Percentiles rank a stretch among this genome's conserved stretches.
Conservation (phyloP, 2,113 vertebrate species). For the Phalacrocorax pelagicus region DNA sequence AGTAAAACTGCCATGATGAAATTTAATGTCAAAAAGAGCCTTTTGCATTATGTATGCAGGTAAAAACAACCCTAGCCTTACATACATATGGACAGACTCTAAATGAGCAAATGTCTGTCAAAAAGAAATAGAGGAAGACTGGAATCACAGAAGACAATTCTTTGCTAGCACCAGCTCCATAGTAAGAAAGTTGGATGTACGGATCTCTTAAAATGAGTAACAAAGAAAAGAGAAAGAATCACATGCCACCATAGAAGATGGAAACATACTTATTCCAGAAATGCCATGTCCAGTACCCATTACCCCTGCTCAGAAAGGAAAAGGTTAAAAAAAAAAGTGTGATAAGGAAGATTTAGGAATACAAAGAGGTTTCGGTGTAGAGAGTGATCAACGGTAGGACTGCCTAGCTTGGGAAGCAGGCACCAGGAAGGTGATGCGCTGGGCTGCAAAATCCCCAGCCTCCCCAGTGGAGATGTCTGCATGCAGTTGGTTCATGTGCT, state of each 20-base stretch:
- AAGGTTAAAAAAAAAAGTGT: neutral
- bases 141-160: neutral
- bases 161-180: neutral
- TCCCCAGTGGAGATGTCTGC: neutral
- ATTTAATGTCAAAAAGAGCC: neutral
- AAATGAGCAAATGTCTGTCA: neutral
- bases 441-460: neutral
- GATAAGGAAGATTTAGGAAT: neutral
- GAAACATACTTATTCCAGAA: neutral
- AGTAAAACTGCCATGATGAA: conserved; percentile 12
- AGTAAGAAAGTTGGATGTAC: neutral
- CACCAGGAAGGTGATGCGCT: neutral
- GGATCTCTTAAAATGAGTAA: neutral
- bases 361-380: neutral
- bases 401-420: neutral
- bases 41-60: neutral
- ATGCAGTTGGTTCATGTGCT: accelerated
- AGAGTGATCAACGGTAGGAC: neutral
- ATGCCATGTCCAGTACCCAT: neutral
- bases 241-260: neutral
- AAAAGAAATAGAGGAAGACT: neutral
- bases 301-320: neutral
- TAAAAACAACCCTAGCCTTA: neutral
- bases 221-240: neutral
- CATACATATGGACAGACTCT: neutral